phyloP scores from a whole-genome alignment of 1,140 invertebrate species.

The Zaprionus gabonicus region DNA sequence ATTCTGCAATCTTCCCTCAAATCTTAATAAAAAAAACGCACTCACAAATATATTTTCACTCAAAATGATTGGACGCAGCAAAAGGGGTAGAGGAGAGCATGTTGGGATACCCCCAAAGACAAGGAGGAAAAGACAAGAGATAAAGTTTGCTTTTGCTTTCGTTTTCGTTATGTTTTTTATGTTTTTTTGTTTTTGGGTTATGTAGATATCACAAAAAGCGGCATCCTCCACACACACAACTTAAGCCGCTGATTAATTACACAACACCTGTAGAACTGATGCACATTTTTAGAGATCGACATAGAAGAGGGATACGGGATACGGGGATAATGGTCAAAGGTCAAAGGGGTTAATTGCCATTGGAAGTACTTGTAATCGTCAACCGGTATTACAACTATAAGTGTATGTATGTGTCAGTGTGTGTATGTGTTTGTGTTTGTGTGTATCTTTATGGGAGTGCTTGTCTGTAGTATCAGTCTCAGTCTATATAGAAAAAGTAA shows the following conservation, averaged over 20 bases:
- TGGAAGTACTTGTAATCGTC: slow-evolving; percentile 26
- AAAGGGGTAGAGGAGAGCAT: neutral
- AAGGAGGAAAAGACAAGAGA: slow-evolving; percentile 22
- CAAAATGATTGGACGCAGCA: slow-evolving; percentile 7
- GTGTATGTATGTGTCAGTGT: slow-evolving; percentile 22
- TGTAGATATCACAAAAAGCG: slow-evolving; percentile 49
- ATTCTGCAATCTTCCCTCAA: neutral
- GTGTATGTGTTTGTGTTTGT: neutral
- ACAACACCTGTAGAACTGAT: slow-evolving; percentile 28
- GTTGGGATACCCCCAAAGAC: too few relatives aligned
- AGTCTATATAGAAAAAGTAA: slow-evolving; percentile 32
- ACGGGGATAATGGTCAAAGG: neutral
- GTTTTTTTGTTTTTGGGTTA: slow-evolving; percentile 5
- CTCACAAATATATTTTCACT: slow-evolving; percentile 5
- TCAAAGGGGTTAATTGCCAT: slow-evolving; percentile 1
- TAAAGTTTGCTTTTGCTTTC: neutral
- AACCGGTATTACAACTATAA: slow-evolving; percentile 19
- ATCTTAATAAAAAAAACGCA: neutral
- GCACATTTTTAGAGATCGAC: slow-evolving; percentile 12
- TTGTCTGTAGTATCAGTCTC: slow-evolving; percentile 39
- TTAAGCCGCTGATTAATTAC: slow-evolving; percentile 24
- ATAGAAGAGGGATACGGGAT: neutral
- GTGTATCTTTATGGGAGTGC: neutral
- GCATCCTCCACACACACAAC: slow-evolving; percentile 17
- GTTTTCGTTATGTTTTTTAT: neutral